Evolutionary conservation across 2,797 vertebrate genomes (phyloP).

Genomic region (Jordanella pulchra): DNA sequence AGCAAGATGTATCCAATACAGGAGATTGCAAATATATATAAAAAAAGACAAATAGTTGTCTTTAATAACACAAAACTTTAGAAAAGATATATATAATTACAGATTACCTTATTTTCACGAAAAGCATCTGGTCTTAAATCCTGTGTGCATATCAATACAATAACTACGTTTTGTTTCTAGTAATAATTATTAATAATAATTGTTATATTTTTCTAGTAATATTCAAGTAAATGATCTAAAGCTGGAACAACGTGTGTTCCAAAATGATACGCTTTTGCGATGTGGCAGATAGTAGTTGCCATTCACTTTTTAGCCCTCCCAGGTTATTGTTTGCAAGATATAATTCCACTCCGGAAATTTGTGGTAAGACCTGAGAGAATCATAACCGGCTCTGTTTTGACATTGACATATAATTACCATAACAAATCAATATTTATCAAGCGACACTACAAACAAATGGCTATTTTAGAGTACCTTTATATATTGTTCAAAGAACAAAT

Average conservation of each 20-base stretch:
- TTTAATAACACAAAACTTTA: too few relatives aligned
- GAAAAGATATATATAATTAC: background rate
- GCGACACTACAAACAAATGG: constrained; percentile 62
- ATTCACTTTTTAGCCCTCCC: constrained; percentile 75
- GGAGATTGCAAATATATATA: too few relatives aligned
- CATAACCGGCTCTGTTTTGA: constrained; percentile 78
- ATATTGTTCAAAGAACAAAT: background rate
- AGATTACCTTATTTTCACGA: background rate
- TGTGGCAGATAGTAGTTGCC: constrained; percentile 66
- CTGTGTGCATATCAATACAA: background rate
- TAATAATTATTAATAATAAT: too few relatives aligned
- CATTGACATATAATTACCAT: constrained; percentile 82
- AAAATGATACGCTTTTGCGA: constrained; percentile 73
- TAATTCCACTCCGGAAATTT: constrained; percentile 82
- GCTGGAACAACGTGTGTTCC: constrained; percentile 42
- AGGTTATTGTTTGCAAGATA: constrained; percentile 75
- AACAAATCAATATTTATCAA: constrained; percentile 82
- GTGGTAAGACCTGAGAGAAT: constrained; percentile 73
- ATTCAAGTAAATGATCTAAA: constrained; percentile 59
- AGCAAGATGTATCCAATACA: too few relatives aligned
- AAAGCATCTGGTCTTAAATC: background rate
- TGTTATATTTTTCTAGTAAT: background rate
- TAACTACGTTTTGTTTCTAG: background rate
- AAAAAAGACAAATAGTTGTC: too few relatives aligned
- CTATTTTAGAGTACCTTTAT: constrained; percentile 18